Base-by-base conservation (phyloP, 2,797 vertebrate genomes). In the Oryzias dopingdopingensis region DNA sequence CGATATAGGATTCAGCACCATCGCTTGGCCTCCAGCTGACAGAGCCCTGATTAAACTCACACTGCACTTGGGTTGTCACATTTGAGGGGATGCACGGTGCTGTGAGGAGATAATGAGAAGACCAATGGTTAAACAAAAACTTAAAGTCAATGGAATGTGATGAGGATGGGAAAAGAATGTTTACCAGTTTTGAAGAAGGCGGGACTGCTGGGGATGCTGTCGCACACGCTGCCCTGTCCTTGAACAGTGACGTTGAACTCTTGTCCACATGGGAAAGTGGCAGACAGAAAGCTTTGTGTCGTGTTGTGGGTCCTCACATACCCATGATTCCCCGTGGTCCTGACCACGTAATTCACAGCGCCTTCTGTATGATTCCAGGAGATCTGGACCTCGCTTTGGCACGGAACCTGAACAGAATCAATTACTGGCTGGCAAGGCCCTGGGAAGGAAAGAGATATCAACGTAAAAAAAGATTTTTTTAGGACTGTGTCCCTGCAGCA, bases 341-440 rank as follows among this genome's bases (percentile, higher is more conserved):
- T 86, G 16, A 91, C 48, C 0, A 79, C 14, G 75, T 91, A 91
- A 22, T 60, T 69, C 20, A 44, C 40, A 2, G 65, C 86, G 4
- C 73, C 74, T 0, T 29, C 53, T 4, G 80, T 43, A 44, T 68
- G 66, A 6, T 71, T 43, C 91, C 90, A 92, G 46, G 77, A 68
- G 29, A 91, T 67, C 18, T 74, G 56, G 17, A 89, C 79, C 4
- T 42, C 49, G 14, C 53, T 86, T 52, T 80, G 58, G 63, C 91
- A 92, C 7, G 20, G 18, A 0, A 57, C 54, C 24, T 70, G 59
- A 59, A 65, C 76, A 17, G 67, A 79, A 24, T 80, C 42, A 13
- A 56, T 77, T 32, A 65, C 60, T 20, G 91, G 88, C 54, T 71
- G 81, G 66, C 91, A 92, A 22, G 90, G 88, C 22, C 76, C 91